Conservation (phyloP, 2,888 invertebrate species). For the Melinaea marsaeus region DNA sequence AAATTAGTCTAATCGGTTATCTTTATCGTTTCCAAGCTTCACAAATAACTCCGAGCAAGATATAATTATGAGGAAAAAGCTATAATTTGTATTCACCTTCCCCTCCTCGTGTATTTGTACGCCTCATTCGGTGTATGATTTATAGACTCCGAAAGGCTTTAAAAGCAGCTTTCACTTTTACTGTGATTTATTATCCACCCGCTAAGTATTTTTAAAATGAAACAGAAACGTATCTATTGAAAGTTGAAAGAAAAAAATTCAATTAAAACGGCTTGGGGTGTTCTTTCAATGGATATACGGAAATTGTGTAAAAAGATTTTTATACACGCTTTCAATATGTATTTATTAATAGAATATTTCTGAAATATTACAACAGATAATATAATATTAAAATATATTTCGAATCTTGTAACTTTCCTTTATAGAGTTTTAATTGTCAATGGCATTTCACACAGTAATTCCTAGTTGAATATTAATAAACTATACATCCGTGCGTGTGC, state of each 20-base stretch:
- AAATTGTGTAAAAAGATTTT: slow-evolving; percentile 64
- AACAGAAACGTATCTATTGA: slow-evolving; percentile 55
- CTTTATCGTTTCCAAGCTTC: slow-evolving; percentile 21
- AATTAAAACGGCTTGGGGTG: slow-evolving; percentile 62
- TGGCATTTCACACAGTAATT: too few species aligned
- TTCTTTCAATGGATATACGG: slow-evolving; percentile 66
- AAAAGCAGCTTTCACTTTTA: slow-evolving; percentile 60
- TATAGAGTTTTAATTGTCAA: too few species aligned
- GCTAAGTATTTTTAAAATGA: slow-evolving; percentile 62
- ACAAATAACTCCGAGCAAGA: slow-evolving; percentile 26
- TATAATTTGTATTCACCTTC: slow-evolving; percentile 32
- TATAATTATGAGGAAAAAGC: slow-evolving; percentile 30
- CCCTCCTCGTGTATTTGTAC: slow-evolving; percentile 37
- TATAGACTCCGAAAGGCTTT: slow-evolving; percentile 60
- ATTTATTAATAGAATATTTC: too few species aligned
- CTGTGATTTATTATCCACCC: slow-evolving; percentile 64
- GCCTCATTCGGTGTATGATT: slow-evolving; percentile 60
- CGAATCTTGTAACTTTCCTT: too few species aligned
- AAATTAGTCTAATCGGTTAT: slow-evolving; percentile 17
- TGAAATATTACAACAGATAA: too few species aligned
- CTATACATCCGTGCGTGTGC: not conserved
- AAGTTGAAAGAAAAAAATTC: slow-evolving; percentile 62
- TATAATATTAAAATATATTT: too few species aligned
- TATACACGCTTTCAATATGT: slow-evolving; percentile 40
- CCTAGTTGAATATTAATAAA: slow-evolving; percentile 24